Evolutionary conservation across 2,113 vertebrate species (phyloP).

Genomic region (Balaenoptera acutorostrata): DNA sequence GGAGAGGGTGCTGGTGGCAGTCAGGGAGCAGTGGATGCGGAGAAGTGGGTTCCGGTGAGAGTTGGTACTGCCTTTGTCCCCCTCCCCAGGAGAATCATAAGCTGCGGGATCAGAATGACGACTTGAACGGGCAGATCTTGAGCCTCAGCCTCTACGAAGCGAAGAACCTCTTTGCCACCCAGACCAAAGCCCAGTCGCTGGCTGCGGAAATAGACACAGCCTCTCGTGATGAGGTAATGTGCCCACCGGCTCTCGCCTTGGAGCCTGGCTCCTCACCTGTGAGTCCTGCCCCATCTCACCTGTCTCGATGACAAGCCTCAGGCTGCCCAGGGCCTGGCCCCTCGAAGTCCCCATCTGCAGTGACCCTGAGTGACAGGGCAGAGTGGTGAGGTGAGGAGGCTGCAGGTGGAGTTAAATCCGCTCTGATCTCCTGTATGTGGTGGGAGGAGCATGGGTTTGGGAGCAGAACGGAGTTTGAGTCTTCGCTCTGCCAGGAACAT

Average conservation of each 20-base stretch:
- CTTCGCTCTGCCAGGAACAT: neutral
- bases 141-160: constrained; percentile 97
- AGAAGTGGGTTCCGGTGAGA: neutral
- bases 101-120: constrained; percentile 95
- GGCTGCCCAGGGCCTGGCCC: neutral
- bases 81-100: constrained; percentile 93
- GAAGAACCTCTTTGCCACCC: constrained; percentile 95
- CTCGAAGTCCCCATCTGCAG: neutral
- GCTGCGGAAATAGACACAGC: constrained; percentile 97
- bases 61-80: neutral
- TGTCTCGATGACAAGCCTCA: neutral
- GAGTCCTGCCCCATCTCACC: neutral
- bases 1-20: neutral
- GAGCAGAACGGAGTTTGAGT: too few species aligned
- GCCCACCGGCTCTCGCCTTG: fast-evolving
- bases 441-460: neutral
- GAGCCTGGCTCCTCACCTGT: neutral
- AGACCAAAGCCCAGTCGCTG: constrained; percentile 97
- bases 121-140: constrained; percentile 96
- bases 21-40: neutral
- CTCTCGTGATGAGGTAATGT: constrained; percentile 93
- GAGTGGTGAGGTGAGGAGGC: neutral
- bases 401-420: fast-evolving
- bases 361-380: fast-evolving
- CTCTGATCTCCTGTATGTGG: neutral